Conservation (phyloP, 64 coral and sea anemone species). For the Dendronephthya gigantea region DNA sequence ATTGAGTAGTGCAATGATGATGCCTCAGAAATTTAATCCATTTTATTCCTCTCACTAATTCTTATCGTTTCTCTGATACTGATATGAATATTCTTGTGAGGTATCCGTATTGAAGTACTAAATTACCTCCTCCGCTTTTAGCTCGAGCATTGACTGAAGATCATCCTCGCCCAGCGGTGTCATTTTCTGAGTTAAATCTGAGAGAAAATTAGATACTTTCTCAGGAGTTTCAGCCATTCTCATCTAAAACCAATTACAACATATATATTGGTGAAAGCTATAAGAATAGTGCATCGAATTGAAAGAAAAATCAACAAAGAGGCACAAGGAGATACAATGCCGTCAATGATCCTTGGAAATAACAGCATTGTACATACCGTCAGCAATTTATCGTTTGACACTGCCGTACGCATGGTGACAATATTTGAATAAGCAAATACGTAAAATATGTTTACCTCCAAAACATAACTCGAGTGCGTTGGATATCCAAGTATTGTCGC, state of each 20-base stretch:
- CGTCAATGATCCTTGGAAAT: too few species aligned
- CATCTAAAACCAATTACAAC: slow-evolving; percentile 40
- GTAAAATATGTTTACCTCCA: slow-evolving; percentile 44
- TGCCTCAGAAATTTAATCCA: too few species aligned
- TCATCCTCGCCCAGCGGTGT: slow-evolving; percentile 61
- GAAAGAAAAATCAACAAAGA: too few species aligned
- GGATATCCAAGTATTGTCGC: slow-evolving; percentile 76
- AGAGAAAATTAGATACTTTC: slow-evolving; percentile 69
- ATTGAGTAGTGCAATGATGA: too few species aligned
- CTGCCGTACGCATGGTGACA: too few species aligned
- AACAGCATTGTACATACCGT: too few species aligned
- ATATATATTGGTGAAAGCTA: not conserved
- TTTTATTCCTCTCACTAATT: too few species aligned
- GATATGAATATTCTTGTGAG: too few species aligned
- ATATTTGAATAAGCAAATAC: not conserved
- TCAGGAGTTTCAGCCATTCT: slow-evolving; percentile 65
- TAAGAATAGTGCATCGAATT: not conserved
- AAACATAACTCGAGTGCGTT: slow-evolving; percentile 76
- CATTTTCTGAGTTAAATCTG: slow-evolving; percentile 57
- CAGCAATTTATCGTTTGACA: not conserved
- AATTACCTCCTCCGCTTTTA: slow-evolving; percentile 72
- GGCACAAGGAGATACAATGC: too few species aligned
- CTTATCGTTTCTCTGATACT: too few species aligned
- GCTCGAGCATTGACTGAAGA: slow-evolving; percentile 36
- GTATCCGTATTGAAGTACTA: not conserved